Base-by-base conservation (phyloP, 1,140 invertebrate species). In the Calephelis virginiensis region DNA sequence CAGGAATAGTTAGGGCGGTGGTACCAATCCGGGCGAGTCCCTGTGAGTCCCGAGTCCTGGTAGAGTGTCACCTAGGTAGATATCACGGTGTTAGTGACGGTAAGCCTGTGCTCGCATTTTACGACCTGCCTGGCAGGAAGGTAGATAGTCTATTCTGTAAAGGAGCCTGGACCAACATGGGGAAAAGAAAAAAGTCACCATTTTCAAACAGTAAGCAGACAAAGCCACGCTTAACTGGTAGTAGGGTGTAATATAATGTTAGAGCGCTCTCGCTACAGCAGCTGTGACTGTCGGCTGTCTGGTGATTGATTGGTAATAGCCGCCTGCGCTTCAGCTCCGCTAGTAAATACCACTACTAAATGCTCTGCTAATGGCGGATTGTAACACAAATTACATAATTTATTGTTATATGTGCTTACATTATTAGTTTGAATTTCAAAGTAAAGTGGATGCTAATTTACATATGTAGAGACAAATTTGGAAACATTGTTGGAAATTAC, bases 221-320 rank as follows among this genome's bases (percentile, higher is more conserved):
- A 43, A 5, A 43, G 40, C 8, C 40, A 7, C 3, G 40, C 7
- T 43, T 8, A 43, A 43, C 8, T 43, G 6, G 6, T 43, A 43
- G 40, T 43, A 43, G 40, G 6, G 40, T 43, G 6, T 43, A 13
- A 67, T 62, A 45, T 53, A 62, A 67, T 67, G 61, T 61, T 61
- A 61, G 48, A 60, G 46, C 62, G 66, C 62, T 50, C 59, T 50
- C 38, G 40, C 28, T 43, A 47, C 38, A 28, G 40, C 63, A 65
- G 59, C 63, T 70, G 68, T 13, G 61, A 62, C 46, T 67, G 64
- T 67, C 62, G 65, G 53, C 47, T 65, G 47, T 67, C 53, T 46
- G 12, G 28, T 61, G 64, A 70, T 71, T 68, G 66, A 71, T 67
- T 67, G 38, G 66, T 59, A 28, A 66, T 59, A 59, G 37, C 53